Base-by-base conservation (phyloP, 2,888 invertebrate genomes). In the Leptopilina syphax region DNA sequence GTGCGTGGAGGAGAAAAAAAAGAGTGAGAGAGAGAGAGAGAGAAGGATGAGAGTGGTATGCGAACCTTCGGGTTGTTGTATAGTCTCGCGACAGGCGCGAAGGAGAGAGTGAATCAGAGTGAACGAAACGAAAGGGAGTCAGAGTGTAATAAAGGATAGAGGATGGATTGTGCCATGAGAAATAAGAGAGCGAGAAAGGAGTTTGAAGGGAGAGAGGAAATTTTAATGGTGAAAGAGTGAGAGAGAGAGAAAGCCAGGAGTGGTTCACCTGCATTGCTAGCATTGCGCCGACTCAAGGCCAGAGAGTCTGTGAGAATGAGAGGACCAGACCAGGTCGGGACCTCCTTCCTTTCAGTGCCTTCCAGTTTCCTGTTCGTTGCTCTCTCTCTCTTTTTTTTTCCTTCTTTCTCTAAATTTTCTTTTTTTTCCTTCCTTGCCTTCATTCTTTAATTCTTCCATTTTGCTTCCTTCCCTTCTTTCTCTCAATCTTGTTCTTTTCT, bases 211-310 rank as follows among this genome's bases (percentile, higher is more conserved):
- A 44, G 44, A 44, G 77, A 65, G 84, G 83, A 84, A 86, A 34
- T 44, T 44, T 44, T 44, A 44, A 44, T 44, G 44, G 7, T 8
- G 34, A 34, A 77, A 66, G 68, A 80, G 81, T 66, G 85, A 76
- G 82, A 82, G 84, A 80, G 86, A 83, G 88, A 86, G 85, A 86
- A 86, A 86, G 85, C 84, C 83, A 84, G 86, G 89, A 90, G 90
- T 89, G 91, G 91, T 91, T 91, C 91, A 91, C 92, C 92, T 91
- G 91, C 91, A 91, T 92, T 91, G 90, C 91, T 89, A 89, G 90
- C 91, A 91, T 91, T 91, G 91, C 91, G 89, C 89, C 88, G 87
- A 87, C 90, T 89, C 89, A 89, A 90, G 90, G 89, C 89, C 90
- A 90, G 86, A 86, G 89, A 91, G 90, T 90, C 90, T 89, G 90